Base-by-base conservation (phyloP, 2,797 vertebrate genomes). In the Oryzias dopingdopingensis region DNA sequence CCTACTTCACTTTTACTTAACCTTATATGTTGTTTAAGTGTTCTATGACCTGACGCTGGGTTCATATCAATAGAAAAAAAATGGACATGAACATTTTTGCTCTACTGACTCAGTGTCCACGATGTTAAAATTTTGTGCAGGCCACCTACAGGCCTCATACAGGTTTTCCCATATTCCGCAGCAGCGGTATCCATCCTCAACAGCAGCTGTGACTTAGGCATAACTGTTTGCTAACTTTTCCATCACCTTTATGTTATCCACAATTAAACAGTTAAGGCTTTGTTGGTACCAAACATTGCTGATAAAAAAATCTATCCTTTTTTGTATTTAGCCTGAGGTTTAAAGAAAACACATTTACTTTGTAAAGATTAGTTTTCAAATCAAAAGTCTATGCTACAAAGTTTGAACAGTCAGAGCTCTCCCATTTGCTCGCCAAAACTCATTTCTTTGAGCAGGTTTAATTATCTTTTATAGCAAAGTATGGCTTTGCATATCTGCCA, bases 391-490 rank as follows among this genome's bases (percentile, higher is more conserved):
- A 79, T 72, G 76, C 72, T 47, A 80, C 59, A 32, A 29, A 65
- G 65, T 74, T 75, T 58, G 67, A 75, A 79, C 80, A 84, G 84
- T 86, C 81, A 83, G 70, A 77, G 60, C 70, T 76, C 84, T 56
- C 59, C 59, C 68, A 16, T 56, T 67, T 62, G 70, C 70, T 72
- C 72, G 41, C 59, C 1, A 52, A 37, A 56, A 81, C 76, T 85
- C 72, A 74, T 87, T 86, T 82, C 74, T 82, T 80, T 81, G 44
- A 77, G 67, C 67, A 62, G 76, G 62, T 87, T 86, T 83, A 83
- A 90, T 89, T 88, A 84, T 85, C 67, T 86, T 79, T 80, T 86
- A 86, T 84, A 74, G 74, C 52, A 70, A 87, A 83, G 72, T 75
- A 63, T 52, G 71, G 63, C 76, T 66, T 32, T 65, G 80, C 74